Evolutionary conservation across 2,797 vertebrate species (phyloP), one percentile per base, ranked within the genome.

Genomic region (Myiotriccus ornatus): DNA sequence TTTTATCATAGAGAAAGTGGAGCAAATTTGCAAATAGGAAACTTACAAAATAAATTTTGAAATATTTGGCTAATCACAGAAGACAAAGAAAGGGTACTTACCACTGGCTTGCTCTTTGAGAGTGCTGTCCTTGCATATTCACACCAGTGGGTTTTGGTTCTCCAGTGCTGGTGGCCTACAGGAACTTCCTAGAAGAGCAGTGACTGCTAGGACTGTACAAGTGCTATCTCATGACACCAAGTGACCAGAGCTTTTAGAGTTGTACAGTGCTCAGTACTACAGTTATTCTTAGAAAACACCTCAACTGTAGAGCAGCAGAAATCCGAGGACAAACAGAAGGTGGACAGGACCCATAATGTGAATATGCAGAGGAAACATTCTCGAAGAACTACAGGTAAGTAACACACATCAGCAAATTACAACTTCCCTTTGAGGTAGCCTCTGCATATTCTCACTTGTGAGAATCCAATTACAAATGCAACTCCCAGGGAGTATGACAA

Each of bases 81-180:
- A 85, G 49, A 88, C 64, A 88, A 93, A 77, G 46, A 80, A 90
- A 85, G 43, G 27, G 24, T 28, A 94, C 94, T 92, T 88, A 96
- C 93, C 94, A 47, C 0, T 8, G 52, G 15, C 43, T 92, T 32
- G 93, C 92, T 91, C 96, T 96, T 95, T 86, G 95, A 95, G 96
- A 96, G 94, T 91, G 94, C 95, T 93, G 89, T 93, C 95, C 91
- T 95, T 95, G 94, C 96, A 96, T 96, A 97, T 96, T 97, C 94
- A 95, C 95, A 97, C 69, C 91, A 91, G 84, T 57, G 91, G 94
- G 94, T 93, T 85, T 89, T 79, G 92, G 91, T 28, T 96, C 94
- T 96, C 95, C 95, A 90, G 94, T 63, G 92, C 73, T 95, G 79
- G 50, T 92, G 91, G 90, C 89, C 96, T 93, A 95, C 87, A 86